Evolutionary conservation across 2,113 vertebrate species (phyloP), one percentile per base, ranked within the genome.

Genomic region (Nibea coibor): DNA sequence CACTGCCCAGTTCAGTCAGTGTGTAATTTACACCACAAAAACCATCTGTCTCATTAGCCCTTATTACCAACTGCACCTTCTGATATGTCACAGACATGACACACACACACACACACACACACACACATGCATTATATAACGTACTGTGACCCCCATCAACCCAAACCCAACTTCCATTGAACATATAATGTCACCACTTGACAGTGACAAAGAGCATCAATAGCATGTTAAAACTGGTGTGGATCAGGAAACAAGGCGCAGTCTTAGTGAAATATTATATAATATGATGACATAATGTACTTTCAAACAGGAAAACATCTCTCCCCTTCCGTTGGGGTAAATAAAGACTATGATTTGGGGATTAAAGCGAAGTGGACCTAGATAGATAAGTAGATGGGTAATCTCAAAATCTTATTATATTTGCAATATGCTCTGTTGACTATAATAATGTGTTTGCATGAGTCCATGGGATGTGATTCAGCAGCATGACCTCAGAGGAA

Each of bases 21-120:
- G 63, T 73, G 50, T 77, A 68, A 75, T 86, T 82, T 86, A 74
- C 70, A 74, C 69, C 73, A 70, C 79, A 86, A 20, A 78, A 59
- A 15, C 35, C 64, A 68, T 75, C n/a, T 20, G 19, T 86, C 65
- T 70, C 65, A 57, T 74, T 75, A 64, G 31, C 77, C 4, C 65
- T 59, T 59, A 71, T 81, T 72, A 80, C 15, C 22, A 4, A 10
- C 16, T 47, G 2, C 47, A 70, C 35, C n/a, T 11, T 62, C 50
- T 82, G 64, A 82, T 56, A 24, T 72, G 43, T 70, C 57, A 57
- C 24, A 26, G 24, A 26, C 24, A 35, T 35, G 31, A 35, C 5
- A 6, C 24, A 62, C 45, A 39, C 58, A 20, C 26, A 4, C 62
- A 64, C n/a, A 50, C 57, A 51, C 57, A 63, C 22, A 24, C 16